Evolutionary conservation across 2,797 vertebrate genomes (phyloP), one percentile per base, ranked within the genome.

Genomic region (Semotilus atromaculatus): DNA sequence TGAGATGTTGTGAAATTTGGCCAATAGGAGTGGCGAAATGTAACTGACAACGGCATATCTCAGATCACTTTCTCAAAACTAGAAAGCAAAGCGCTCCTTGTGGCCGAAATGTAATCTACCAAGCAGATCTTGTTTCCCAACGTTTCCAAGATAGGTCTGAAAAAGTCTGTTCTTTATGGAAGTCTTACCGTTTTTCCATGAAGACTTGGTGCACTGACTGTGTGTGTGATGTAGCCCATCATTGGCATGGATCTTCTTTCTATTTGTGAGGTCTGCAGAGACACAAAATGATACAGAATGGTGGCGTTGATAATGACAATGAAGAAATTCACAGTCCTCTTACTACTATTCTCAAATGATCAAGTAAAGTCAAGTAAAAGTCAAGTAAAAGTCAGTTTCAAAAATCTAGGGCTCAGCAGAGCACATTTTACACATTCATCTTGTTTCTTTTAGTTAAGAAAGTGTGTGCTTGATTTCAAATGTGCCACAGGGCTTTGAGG

Each of bases 201-300:
- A 90, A 99, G 90, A 93, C 98, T 99, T 85, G 98, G 98, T 16
- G 98, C 98, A 7, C 98, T 99, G 94, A 99, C 98, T 0, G 98
- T 99, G 91, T 99, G 98, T 1, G 98, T 99, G 97, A 99, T 99
- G 93, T 99, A 99, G 88, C 98, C 97, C 97, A 99, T 96, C 82
- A 96, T 90, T 80, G 98, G 98, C 95, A 99, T 96, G 67, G 98
- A 98, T 90, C 97, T 94, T 11, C 97, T 96, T 88, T 98, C 97
- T 64, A 96, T 77, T 21, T 97, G 97, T 45, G 96, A 93, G 4
- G 94, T 95, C 98, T 99, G 95, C 11, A 87, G 85, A 90, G 84
- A 55, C 26, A 40, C 34, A 81, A 82, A 64, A 71, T 14, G 5
- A 40, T 2, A 26, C 23, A 43, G 7, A 71, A 38, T 29, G 21